Evolutionary conservation across 53 echinoderm and acorn worm genomes (phyloP).

Genomic region (Antedon mediterranea): DNA sequence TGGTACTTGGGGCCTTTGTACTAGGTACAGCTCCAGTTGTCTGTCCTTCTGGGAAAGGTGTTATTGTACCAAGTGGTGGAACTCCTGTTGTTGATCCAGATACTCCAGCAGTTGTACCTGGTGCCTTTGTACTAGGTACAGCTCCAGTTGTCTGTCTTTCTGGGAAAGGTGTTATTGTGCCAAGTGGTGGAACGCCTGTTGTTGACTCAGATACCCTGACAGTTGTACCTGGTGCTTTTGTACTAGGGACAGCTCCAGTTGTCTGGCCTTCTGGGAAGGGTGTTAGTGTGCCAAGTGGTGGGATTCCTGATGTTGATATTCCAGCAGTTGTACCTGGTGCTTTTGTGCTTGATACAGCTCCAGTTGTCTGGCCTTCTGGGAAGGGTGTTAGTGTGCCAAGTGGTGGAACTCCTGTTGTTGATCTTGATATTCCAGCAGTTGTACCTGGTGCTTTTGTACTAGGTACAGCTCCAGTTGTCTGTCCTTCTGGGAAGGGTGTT

Average conservation of each 20-base stretch:
- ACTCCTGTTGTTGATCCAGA: neutral
- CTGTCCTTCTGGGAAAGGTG: neutral
- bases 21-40: neutral
- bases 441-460: neutral
- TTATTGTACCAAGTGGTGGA: neutral
- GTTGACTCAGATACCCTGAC: neutral
- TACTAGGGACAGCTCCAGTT: neutral
- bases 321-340: neutral
- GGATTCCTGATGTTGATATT: neutral
- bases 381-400: neutral
- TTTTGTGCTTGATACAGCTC: neutral
- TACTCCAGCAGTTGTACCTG: too few relatives aligned
- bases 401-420: neutral
- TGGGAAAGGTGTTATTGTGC: neutral
- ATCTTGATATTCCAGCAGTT: neutral
- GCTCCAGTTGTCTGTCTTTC: neutral
- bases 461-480: neutral
- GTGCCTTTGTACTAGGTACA: neutral
- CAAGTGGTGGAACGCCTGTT: neutral
- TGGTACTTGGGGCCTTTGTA: too few relatives aligned
- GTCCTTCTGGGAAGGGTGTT: neutral
- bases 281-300: neutral
- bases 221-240: neutral
- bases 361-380: neutral
- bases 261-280: neutral